Evolutionary conservation across 2,888 invertebrate genomes (phyloP), one percentile per base, ranked within the genome.

Genomic region (Lymantria dispar): DNA sequence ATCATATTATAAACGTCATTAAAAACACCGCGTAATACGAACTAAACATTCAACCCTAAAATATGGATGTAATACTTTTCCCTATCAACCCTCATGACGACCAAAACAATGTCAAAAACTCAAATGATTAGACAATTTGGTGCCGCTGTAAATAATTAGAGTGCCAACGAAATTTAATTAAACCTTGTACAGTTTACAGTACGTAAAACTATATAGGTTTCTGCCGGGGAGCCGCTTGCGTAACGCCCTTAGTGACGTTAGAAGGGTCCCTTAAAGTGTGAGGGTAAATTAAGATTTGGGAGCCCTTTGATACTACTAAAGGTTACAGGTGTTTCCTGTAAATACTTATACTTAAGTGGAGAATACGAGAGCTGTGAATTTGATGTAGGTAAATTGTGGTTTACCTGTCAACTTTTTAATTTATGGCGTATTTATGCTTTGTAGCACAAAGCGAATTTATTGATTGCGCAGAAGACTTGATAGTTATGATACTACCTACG

Each of bases 151-250:
- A 65, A 65, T 65, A 61, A 61, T 68, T 48, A 7, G 36, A 43
- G 47, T 47, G 62, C 54, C 50, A 49, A 43, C 65, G 54, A 64
- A 72, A 71, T 78, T 79, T 78, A 79, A 79, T 79, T 79, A 79
- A 74, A 54, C 50, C 55, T 47, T 43, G 47, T 58, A 56, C 66
- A 63, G 70, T 73, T 74, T 62, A 60, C 55, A 54, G 58, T 50
- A 45, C 55, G 62, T 68, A 72, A 68, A 72, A 62, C 64, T 61
- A 62, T 66, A 60, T 57, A 59, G 57, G 56, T 48, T 54, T 52
- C 54, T 50, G 55, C 45, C 58, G 13, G 48, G 50, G 47, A 59
- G 56, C 42, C 51, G 53, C 50, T 54, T 54, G 47, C 47, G 44
- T 45, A 53, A 53, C 57, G 47, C 58, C 64, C 51, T 50, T 43